phyloP scores from a whole-genome alignment of 2,888 invertebrate genomes.

The Ferrisia virgata region DNA sequence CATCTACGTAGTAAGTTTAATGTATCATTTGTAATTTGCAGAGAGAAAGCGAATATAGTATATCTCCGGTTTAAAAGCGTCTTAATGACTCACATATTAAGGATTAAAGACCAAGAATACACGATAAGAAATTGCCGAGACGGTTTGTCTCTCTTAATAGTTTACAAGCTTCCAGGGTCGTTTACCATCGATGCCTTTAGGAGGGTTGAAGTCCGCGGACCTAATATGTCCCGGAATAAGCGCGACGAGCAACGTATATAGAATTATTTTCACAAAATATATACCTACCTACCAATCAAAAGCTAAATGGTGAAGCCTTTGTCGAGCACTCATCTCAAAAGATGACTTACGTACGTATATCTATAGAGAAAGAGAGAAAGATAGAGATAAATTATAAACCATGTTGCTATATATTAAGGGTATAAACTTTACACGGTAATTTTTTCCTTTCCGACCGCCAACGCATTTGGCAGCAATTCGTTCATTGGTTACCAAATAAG shows the following conservation, averaged over 20 bases:
- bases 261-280: slow-evolving; percentile 16
- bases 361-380: background rate
- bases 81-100: slow-evolving; percentile 33
- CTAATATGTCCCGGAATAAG: background rate
- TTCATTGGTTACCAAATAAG: slow-evolving; percentile 16
- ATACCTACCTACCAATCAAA: slow-evolving; percentile 12
- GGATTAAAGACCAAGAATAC: slow-evolving; percentile 27
- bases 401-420: slow-evolving; percentile 5
- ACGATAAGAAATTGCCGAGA: slow-evolving; percentile 31
- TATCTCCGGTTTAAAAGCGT: slow-evolving; percentile 30
- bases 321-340: background rate
- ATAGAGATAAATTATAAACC: slow-evolving; percentile 19
- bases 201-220: no score
- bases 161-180: slow-evolving; percentile 10
- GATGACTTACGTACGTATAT: background rate
- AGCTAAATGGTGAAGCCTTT: background rate
- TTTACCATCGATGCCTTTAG: background rate
- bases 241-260: background rate
- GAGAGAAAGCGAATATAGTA: background rate
- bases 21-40: slow-evolving; percentile 31
- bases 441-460: background rate
- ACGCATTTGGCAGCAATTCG: background rate
- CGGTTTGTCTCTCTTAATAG: slow-evolving; percentile 29
- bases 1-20: slow-evolving; percentile 25
- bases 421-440: background rate